Evolutionary conservation across 2,888 invertebrate genomes (phyloP).

Genomic region (Pegoplata infirma): DNA sequence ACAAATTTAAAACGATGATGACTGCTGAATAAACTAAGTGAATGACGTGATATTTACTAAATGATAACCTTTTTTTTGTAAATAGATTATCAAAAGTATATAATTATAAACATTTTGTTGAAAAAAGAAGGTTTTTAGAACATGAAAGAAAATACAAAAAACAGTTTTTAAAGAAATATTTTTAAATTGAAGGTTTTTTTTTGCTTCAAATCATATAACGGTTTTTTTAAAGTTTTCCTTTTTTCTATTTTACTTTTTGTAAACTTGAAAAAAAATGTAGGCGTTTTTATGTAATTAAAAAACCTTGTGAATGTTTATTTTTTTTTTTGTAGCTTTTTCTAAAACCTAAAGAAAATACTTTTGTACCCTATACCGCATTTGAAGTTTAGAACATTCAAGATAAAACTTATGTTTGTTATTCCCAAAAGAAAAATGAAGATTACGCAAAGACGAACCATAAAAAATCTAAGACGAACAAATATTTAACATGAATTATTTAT

Average conservation of each 20-base stretch:
- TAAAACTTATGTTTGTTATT: too few species aligned
- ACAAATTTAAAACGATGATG: not conserved
- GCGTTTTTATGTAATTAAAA: slow-evolving; percentile 47
- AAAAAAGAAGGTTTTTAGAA: too few species aligned
- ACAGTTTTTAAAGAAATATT: not conserved
- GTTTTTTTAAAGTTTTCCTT: not conserved
- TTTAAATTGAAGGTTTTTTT: not conserved
- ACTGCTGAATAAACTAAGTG: not conserved
- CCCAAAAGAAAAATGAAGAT: too few species aligned
- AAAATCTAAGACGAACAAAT: too few species aligned
- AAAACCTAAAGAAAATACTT: too few species aligned
- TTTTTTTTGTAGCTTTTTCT: too few species aligned
- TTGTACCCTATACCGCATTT: not conserved
- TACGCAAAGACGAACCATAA: too few species aligned
- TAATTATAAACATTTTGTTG: slow-evolving; percentile 3
- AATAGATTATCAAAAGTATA: slow-evolving; percentile 3
- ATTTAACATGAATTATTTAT: too few species aligned
- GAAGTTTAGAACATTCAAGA: too few species aligned
- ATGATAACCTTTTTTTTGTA: slow-evolving; percentile 34
- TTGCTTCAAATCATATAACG: not conserved
- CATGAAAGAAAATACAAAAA: too few species aligned
- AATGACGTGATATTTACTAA: slow-evolving; percentile 15
- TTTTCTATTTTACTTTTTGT: too few species aligned
- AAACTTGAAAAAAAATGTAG: slow-evolving; percentile 12
- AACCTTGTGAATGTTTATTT: slow-evolving; percentile 10